Percentiles rank a stretch among this genome's conserved stretches.
These are phyloP conservation scores for Melanchra persicariae DNA, from an alignment of 2,888 invertebrate species.

Conservation along the genomic window DNA sequence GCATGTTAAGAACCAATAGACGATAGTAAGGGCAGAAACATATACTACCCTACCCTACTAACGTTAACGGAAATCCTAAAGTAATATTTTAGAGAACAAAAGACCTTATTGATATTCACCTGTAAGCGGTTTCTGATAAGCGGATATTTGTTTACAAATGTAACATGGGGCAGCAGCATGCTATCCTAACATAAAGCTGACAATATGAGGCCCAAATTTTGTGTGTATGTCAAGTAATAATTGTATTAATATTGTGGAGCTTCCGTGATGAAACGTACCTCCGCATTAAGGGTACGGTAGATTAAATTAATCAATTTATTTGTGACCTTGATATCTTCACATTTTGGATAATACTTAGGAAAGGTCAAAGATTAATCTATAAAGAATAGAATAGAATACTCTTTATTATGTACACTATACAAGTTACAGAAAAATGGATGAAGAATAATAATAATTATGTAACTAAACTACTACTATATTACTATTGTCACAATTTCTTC, in stretches of 20 bases:
- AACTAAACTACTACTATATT: too few relatives aligned
- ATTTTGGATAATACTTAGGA: constrained; percentile 28
- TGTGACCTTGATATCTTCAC: constrained; percentile 34
- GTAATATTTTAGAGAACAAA: constrained; percentile 50
- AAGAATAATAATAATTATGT: too few relatives aligned
- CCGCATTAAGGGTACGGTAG: constrained; percentile 38
- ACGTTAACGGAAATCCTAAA: constrained; percentile 29
- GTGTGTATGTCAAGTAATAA: constrained; percentile 52
- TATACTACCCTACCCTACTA: constrained; percentile 1
- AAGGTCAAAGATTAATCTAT: constrained; percentile 28
- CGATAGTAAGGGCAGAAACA: neutral
- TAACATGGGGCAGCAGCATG: constrained; percentile 46
- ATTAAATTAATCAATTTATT: constrained; percentile 56
- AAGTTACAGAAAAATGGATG: too few relatives aligned
- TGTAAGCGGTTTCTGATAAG: constrained; percentile 28
- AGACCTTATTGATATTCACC: constrained; percentile 54
- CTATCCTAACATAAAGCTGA: constrained; percentile 55
- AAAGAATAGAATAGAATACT: too few relatives aligned
- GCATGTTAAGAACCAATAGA: neutral
- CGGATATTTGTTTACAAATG: constrained; percentile 49
- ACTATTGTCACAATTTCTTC: neutral
- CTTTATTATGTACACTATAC: too few relatives aligned
- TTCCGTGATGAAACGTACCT: constrained; percentile 53
- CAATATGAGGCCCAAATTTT: constrained; percentile 48
- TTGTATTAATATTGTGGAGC: constrained; percentile 52